Evolutionary conservation across 1,140 invertebrate species (phyloP), one percentile per base, ranked within the genome.

Genomic region (Heliconius himera): DNA sequence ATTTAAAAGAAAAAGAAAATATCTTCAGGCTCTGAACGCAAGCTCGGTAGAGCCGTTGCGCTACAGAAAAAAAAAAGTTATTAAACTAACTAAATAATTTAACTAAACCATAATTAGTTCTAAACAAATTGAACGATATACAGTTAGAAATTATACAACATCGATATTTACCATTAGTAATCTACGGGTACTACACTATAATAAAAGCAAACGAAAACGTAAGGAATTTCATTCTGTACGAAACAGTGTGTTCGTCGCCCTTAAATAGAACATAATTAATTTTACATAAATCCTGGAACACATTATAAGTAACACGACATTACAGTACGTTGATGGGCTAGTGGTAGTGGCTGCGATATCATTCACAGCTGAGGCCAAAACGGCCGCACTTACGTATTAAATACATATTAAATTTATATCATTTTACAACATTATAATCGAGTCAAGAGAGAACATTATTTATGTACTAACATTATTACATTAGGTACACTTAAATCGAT

Each of bases 11-110:
- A 66, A 66, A 66, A 66, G 13, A 16, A 66, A 56, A 56, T 54
- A 54, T 54, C 54, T 20, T 66, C 13, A 13, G n/a, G 13, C 26
- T 66, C 26, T 29, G 22, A 16, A 66, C 22, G 8, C 22, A 29
- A 13, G 60, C 60, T 29, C 6, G 60, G 8, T 29, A 66, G 13
- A 66, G 60, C 60, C 70, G 16, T 72, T 72, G 36, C 18, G 70
- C 36, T 33, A 20, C 11, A 13, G 70, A 6, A 18, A 8, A 71
- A 38, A n/a, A 72, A 26, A 46, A 46, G 33, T 8, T 70, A 78
- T 77, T 71, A 74, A 79, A 79, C 71, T 80, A 84, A 83, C 79
- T 83, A 86, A 86, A 86, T 86, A 86, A 86, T 83, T 86, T 86
- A 86, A 86, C 80, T 86, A 81, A 86, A 80, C 51, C 76, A 83